phyloP scores from a whole-genome alignment of 2,113 vertebrate species.

The Piprites chloris region DNA sequence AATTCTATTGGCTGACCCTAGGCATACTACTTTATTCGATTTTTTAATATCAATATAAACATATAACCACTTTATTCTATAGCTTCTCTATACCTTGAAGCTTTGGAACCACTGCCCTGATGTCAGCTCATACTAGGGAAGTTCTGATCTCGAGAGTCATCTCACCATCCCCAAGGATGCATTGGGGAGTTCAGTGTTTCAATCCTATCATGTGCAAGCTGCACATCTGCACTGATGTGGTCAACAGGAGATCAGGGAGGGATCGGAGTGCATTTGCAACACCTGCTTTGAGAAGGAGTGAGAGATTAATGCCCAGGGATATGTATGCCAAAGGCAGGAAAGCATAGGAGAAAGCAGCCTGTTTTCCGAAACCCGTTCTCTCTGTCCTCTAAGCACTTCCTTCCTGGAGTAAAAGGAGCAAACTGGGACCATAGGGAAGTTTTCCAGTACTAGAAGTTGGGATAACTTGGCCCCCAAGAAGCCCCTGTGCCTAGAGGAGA shows the following conservation, averaged over 20 bases:
- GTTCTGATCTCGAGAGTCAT: not conserved
- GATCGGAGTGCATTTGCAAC: not conserved
- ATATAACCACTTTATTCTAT: not conserved
- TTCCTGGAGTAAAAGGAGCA: not conserved
- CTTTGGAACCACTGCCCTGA: not conserved
- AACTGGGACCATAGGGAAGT: not conserved
- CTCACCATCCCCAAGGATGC: not conserved
- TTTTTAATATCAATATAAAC: not conserved
- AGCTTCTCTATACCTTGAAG: not conserved
- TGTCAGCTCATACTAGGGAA: not conserved
- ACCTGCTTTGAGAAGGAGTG: not conserved
- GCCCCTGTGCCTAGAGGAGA: not conserved
- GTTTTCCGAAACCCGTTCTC: not conserved
- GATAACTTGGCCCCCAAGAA: not conserved
- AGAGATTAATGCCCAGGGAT: not conserved
- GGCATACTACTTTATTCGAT: not conserved
- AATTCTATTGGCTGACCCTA: not conserved
- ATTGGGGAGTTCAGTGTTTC: not conserved
- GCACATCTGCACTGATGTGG: not conserved
- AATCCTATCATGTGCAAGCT: not conserved
- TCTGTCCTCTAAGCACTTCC: not conserved
- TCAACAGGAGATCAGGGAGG: not conserved
- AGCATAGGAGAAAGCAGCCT: not conserved
- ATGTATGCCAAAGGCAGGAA: not conserved
- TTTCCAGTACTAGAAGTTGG: not conserved